Percentiles rank a stretch among this genome's conserved stretches.
These are phyloP conservation scores for Erinaceus europaeus DNA, from an alignment of 2,113 vertebrate species.

Conservation along the genomic window DNA sequence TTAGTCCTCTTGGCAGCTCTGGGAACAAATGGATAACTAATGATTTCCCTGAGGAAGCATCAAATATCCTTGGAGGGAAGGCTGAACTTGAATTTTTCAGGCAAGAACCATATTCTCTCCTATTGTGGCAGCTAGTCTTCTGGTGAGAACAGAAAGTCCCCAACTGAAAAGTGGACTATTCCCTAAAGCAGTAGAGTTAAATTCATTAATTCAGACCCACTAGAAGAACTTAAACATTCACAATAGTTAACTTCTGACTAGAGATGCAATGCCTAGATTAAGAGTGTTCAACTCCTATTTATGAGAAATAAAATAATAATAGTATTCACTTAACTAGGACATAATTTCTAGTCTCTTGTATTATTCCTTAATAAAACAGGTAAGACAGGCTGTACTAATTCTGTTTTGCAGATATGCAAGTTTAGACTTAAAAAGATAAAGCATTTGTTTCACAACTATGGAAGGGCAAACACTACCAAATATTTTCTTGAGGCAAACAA, in stretches of 20 bases:
- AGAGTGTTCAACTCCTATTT: not conserved
- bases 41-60: conserved; percentile 55
- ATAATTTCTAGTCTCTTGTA: not conserved
- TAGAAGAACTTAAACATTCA: not conserved
- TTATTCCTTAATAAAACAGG: not conserved
- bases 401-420: not conserved
- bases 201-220: not conserved
- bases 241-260: not conserved
- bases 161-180: not conserved
- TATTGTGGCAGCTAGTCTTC: not conserved
- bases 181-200: conserved; percentile 3
- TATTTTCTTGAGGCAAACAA: too few species aligned
- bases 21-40: conserved; percentile 31
- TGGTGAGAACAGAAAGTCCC: not conserved
- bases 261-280: not conserved
- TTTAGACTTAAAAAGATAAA: not conserved
- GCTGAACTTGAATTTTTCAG: conserved; percentile 28
- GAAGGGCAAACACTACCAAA: too few species aligned
- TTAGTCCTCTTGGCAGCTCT: conserved; percentile 49
- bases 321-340: not conserved
- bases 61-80: conserved; percentile 48
- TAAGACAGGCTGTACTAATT: not conserved
- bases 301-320: not conserved
- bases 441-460: not conserved
- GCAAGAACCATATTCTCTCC: not conserved